Base-by-base conservation (phyloP, 2,113 vertebrate species). In the Nyctibius bracteatus region DNA sequence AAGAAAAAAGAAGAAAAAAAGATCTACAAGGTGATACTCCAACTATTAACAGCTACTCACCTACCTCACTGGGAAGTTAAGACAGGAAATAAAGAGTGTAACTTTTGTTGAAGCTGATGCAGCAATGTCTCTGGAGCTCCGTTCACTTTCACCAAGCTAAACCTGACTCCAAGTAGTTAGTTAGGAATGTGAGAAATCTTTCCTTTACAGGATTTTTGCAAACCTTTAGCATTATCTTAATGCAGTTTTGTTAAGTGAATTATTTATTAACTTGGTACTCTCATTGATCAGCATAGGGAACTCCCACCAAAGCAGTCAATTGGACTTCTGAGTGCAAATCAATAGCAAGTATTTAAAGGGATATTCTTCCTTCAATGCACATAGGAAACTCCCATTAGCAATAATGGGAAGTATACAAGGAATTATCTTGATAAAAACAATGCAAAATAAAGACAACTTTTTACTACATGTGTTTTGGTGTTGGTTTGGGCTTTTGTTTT, bases 191-290 rank as follows among this genome's bases (percentile, higher is more conserved):
- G 28, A 72, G 55, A 75, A 96, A 92, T 41, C 22, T 61, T 77
- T 71, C 47, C 75, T 96, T 83, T 51, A 94, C 86, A 87, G 65
- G 30, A 82, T 93, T 97, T 95, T 95, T 83, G 79, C 94, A 97
- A 93, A 91, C 65, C 73, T 92, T 91, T 71, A 95, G 79, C 95
- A 94, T 94, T 90, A 90, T 94, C 90, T 97, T 96, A 94, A 97
- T 90, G 94, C 82, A 88, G 94, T 97, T 96, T 97, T 96, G 87
- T 93, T 95, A 97, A 83, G 73, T 37, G 18, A 97, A 92, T 96
- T 97, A 94, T 97, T 96, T 97, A 97, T 86, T 71, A 96, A 90
- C 85, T 86, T 90, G 54, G 52, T 94, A 93, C 24, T 91, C 47
- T 68, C 83, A 93, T 63, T 95, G 78, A 97, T 84, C 84, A 86